Evolutionary conservation across 2,888 invertebrate genomes (phyloP).

Genomic region (Chalcis sispes): DNA sequence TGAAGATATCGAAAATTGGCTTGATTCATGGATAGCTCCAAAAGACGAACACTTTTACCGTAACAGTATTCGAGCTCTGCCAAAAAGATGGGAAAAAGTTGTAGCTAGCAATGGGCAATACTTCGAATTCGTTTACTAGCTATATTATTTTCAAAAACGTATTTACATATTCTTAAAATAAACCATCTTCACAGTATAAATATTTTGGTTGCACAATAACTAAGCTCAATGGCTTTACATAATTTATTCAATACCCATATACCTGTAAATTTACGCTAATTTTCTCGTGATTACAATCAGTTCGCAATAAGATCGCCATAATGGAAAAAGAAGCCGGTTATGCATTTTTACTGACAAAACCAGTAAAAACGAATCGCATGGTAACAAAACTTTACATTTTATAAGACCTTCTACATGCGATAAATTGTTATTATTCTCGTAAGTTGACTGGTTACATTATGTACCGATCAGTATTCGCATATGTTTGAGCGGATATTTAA

Average conservation of each 20-base stretch:
- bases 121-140: slow-evolving; percentile 52
- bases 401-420: slow-evolving; percentile 61
- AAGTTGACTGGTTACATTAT: slow-evolving; percentile 43
- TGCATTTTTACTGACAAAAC: slow-evolving; percentile 65
- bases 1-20: too few relatives aligned
- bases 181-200: slow-evolving; percentile 62
- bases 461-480: slow-evolving; percentile 59
- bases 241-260: slow-evolving; percentile 71
- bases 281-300: slow-evolving; percentile 49
- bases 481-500: slow-evolving; percentile 65
- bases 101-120: too few relatives aligned
- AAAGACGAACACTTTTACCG: too few relatives aligned
- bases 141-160: slow-evolving; percentile 53
- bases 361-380: slow-evolving; percentile 63
- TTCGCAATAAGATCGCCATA: slow-evolving; percentile 67
- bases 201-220: slow-evolving; percentile 67
- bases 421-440: slow-evolving; percentile 21
- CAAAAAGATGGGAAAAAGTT: too few relatives aligned
- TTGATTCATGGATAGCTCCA: too few relatives aligned
- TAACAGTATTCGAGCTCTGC: too few relatives aligned
- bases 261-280: slow-evolving; percentile 61
- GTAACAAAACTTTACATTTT: slow-evolving; percentile 62
- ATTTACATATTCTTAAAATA: slow-evolving; percentile 46
- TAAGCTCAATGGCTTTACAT: slow-evolving; percentile 65
- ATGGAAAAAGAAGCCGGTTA: slow-evolving; percentile 66